These are phyloP conservation scores for Erithacus rubecula DNA, from an alignment of 2,797 vertebrate species.

Conservation along the genomic window DNA sequence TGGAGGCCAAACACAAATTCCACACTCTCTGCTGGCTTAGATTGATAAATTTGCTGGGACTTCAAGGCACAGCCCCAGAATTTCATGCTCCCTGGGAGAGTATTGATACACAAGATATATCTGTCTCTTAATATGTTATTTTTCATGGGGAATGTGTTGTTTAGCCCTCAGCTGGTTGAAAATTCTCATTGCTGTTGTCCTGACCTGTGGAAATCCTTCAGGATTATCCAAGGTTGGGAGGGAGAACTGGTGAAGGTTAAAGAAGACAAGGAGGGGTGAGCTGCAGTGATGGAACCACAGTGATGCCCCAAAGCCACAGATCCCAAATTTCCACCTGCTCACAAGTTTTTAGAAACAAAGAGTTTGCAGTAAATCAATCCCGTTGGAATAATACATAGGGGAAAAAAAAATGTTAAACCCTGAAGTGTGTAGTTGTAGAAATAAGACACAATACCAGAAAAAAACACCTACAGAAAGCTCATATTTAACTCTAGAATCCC, in stretches of 20 bases:
- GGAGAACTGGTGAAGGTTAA: not conserved
- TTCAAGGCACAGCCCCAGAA: not conserved
- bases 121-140: accelerated
- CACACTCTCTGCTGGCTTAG: not conserved
- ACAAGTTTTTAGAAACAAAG: not conserved
- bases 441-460: not conserved
- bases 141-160: not conserved
- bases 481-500: not conserved
- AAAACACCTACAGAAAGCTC: not conserved
- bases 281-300: accelerated
- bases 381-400: not conserved
- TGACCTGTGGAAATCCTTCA: not conserved
- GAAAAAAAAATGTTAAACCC: not conserved
- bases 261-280: accelerated
- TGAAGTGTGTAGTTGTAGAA: not conserved
- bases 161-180: not conserved
- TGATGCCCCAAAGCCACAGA: not conserved
- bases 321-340: not conserved
- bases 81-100: not conserved
- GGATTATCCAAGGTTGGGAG: not conserved
- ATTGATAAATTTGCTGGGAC: not conserved
- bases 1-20: not conserved
- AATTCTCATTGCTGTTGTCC: not conserved
- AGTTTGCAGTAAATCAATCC: not conserved
- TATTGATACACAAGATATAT: not conserved